These are phyloP conservation scores for Tapera naevia DNA, from an alignment of 2,797 vertebrate genomes.

Conservation along the genomic window DNA sequence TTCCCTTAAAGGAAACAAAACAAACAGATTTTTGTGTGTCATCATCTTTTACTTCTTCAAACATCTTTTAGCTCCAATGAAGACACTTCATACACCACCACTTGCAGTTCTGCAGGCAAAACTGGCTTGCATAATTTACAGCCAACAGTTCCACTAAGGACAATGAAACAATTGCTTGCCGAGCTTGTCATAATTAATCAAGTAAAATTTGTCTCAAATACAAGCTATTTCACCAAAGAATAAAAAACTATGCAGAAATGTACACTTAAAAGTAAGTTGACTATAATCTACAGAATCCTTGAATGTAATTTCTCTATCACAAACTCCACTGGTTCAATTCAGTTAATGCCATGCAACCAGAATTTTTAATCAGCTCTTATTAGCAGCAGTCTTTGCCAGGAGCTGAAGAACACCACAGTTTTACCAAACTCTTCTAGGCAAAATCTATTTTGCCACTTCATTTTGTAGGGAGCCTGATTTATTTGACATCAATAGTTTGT, in stretches of 20 bases:
- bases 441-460: slow-evolving; percentile 62
- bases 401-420: slow-evolving; percentile 15
- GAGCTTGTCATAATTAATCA: background rate
- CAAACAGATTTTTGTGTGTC: background rate
- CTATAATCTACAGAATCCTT: background rate
- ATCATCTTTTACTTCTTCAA: background rate
- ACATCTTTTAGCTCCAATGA: background rate
- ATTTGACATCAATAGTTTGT: slow-evolving; percentile 61
- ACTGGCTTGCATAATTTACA: background rate
- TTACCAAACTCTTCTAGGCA: slow-evolving; percentile 35
- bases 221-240: background rate
- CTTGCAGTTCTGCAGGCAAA: background rate
- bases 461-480: slow-evolving; percentile 49
- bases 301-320: background rate
- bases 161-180: background rate
- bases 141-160: background rate
- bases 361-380: slow-evolving; percentile 33
- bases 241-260: background rate
- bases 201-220: background rate
- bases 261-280: background rate
- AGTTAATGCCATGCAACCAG: background rate
- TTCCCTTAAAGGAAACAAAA: background rate
- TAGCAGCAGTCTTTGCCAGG: background rate
- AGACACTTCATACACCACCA: background rate
- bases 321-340: background rate